Percentiles rank a stretch among this genome's conserved stretches.
phyloP scores from a whole-genome alignment of 2,888 invertebrate genomes.

The Lepidochitona cinerea region DNA sequence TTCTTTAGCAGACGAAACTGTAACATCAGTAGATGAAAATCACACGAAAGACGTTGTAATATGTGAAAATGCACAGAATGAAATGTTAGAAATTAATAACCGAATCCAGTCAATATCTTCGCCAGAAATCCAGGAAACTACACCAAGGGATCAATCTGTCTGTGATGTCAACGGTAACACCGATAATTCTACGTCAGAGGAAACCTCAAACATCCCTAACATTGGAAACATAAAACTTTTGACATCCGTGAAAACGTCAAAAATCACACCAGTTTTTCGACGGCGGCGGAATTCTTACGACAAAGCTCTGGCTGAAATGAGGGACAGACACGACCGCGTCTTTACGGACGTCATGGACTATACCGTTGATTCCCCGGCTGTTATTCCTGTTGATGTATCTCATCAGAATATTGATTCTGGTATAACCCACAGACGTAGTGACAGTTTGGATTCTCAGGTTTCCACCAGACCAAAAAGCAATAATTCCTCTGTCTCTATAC shows the following conservation, averaged over 20 bases:
- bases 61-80: background rate
- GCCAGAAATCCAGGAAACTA: background rate
- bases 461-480: background rate
- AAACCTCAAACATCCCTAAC: background rate
- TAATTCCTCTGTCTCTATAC: too few species aligned
- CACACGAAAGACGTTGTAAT: background rate
- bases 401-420: too few species aligned
- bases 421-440: too few species aligned
- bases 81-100: background rate
- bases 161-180: background rate
- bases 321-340: background rate
- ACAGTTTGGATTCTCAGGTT: background rate
- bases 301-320: background rate
- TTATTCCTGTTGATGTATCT: background rate
- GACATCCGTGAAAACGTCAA: background rate
- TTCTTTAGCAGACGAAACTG: background rate
- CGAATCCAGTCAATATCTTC: background rate
- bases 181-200: background rate
- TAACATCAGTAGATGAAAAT: background rate
- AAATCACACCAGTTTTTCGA: background rate
- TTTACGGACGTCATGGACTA: background rate
- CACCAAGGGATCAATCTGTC: background rate
- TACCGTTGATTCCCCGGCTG: background rate
- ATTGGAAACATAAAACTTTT: too few species aligned
- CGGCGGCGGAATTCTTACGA: background rate